phyloP scores from a whole-genome alignment of 2,888 invertebrate species.

The Scaptomyza flava region DNA sequence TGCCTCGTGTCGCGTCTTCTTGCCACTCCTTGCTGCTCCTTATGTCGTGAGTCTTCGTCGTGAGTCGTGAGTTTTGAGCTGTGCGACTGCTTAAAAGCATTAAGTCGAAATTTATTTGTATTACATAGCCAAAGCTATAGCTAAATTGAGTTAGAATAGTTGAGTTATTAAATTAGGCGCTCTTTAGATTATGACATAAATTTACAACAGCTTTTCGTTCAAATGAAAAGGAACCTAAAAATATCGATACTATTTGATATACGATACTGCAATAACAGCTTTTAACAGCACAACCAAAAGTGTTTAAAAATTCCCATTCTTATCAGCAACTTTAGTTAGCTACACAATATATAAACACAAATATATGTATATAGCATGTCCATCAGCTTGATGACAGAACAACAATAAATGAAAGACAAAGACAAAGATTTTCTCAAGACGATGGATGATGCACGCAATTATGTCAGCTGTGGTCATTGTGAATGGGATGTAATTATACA shows the following conservation, averaged over 20 bases:
- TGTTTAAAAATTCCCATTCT: too few species aligned
- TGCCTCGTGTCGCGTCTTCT: slow-evolving; percentile 15
- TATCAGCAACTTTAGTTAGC: too few species aligned
- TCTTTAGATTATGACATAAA: slow-evolving; percentile 41
- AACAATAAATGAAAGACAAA: neutral
- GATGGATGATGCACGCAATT: neutral
- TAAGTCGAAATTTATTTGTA: slow-evolving; percentile 70
- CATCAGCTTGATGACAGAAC: neutral
- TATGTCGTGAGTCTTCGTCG: slow-evolving; percentile 13
- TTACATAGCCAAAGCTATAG: slow-evolving; percentile 28
- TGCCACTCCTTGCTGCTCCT: slow-evolving; percentile 19
- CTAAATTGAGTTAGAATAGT: slow-evolving; percentile 1
- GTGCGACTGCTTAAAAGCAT: slow-evolving; percentile 64
- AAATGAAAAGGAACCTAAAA: neutral
- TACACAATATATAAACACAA: too few species aligned
- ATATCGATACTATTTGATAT: too few species aligned
- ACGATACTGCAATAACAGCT: too few species aligned
- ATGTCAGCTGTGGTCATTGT: neutral
- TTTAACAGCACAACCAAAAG: too few species aligned
- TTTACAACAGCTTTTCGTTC: slow-evolving; percentile 19
- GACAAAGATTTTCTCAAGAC: too few species aligned
- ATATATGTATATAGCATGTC: too few species aligned
- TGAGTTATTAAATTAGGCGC: slow-evolving; percentile 69
- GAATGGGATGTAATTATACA: neutral
- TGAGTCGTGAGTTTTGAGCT: slow-evolving; percentile 30